These are phyloP conservation scores for Genyomyrus donnyi DNA, from an alignment of 2,113 vertebrate species.

Conservation along the genomic window DNA sequence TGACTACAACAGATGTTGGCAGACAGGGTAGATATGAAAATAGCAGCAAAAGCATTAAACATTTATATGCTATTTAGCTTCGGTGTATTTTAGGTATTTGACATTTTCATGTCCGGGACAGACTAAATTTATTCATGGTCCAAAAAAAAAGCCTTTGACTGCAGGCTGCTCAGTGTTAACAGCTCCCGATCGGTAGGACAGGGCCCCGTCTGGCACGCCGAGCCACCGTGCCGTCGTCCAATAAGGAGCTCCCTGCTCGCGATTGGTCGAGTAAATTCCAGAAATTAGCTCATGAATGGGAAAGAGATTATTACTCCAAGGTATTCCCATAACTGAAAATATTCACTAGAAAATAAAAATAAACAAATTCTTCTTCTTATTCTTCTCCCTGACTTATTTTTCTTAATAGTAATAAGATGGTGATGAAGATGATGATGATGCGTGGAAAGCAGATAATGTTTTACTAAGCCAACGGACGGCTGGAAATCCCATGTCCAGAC, in stretches of 20 bases:
- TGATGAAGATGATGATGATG: neutral
- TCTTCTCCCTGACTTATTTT: neutral
- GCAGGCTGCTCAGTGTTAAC: conserved; percentile 51
- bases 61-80: conserved; percentile 80
- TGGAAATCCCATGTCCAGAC: conserved; percentile 28
- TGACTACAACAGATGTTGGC: conserved; percentile 75
- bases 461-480: neutral
- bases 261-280: conserved; percentile 32
- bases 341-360: neutral
- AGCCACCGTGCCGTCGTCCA: conserved; percentile 16
- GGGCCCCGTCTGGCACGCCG: neutral
- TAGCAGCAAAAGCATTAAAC: conserved; percentile 78
- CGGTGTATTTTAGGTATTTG: conserved; percentile 80
- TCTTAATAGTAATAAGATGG: neutral
- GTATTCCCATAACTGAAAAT: conserved; percentile 14
- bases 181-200: conserved; percentile 37
- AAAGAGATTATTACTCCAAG: conserved; percentile 37
- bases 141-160: conserved; percentile 46
- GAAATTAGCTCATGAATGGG: conserved; percentile 32
- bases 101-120: conserved; percentile 77
- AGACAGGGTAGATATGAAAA: conserved; percentile 77
- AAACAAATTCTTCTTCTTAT: neutral
- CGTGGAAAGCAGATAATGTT: neutral
- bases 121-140: conserved; percentile 74
- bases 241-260: conserved; percentile 32